These are phyloP conservation scores for Thera obeliscata DNA, from an alignment of 2,888 invertebrate species.

Conservation along the genomic window DNA sequence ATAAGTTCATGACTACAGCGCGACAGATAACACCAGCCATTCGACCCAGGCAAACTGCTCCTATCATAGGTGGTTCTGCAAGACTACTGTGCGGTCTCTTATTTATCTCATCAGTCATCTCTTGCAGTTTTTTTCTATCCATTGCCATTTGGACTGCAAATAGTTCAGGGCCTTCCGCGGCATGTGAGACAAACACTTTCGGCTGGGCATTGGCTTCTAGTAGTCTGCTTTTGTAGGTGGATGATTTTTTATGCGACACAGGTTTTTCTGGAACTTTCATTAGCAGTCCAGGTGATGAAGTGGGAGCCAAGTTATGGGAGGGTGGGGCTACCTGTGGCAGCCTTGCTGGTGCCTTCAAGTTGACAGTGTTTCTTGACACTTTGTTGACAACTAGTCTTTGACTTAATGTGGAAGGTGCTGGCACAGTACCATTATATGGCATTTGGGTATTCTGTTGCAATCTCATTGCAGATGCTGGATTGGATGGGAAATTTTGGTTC, in stretches of 20 bases:
- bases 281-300: constrained; percentile 17
- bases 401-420: constrained; percentile 61
- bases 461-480: constrained; percentile 75
- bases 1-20: constrained; percentile 90
- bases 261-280: constrained; percentile 48
- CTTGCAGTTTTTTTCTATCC: constrained; percentile 84
- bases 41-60: constrained; percentile 90
- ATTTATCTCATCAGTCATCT: constrained; percentile 90
- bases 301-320: constrained; percentile 8
- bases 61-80: constrained; percentile 88
- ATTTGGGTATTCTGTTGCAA: constrained; percentile 66
- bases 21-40: constrained; percentile 89
- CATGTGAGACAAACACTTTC: constrained; percentile 89
- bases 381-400: constrained; percentile 69
- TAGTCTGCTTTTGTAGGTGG: constrained; percentile 81
- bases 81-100: constrained; percentile 85
- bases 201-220: constrained; percentile 82
- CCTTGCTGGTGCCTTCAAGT: constrained; percentile 65
- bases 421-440: constrained; percentile 66
- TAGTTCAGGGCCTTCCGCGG: constrained; percentile 91
- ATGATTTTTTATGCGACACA: constrained; percentile 70
- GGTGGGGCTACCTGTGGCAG: constrained; percentile 62
- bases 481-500: constrained; percentile 75
- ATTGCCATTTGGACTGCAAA: constrained; percentile 90
- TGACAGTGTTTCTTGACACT: constrained; percentile 65